Evolutionary conservation across 2,113 vertebrate species (phyloP).

Genomic region (Burhinus bistriatus): DNA sequence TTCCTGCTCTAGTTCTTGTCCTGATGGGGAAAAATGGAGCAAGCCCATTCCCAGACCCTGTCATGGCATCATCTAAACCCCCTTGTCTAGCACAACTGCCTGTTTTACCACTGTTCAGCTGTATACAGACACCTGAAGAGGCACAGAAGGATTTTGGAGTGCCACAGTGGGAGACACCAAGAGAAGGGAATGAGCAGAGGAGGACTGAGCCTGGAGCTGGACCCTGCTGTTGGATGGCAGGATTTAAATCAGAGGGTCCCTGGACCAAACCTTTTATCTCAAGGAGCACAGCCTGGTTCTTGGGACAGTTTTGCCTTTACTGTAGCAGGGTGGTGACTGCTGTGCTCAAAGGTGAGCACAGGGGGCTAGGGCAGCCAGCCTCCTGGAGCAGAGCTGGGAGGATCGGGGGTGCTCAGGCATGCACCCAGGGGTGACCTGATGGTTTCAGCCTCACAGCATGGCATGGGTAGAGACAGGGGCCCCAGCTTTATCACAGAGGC

Average conservation of each 20-base stretch:
- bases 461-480: not conserved
- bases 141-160: not conserved
- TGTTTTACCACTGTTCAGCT: not conserved
- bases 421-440: not conserved
- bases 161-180: not conserved
- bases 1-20: not conserved
- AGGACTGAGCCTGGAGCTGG: not conserved
- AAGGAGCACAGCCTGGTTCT: not conserved
- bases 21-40: not conserved
- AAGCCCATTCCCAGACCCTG: not conserved
- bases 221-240: not conserved
- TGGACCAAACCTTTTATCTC: not conserved
- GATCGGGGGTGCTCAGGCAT: fast-evolving
- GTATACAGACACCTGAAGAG: not conserved
- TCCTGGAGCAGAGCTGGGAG: not conserved
- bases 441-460: not conserved
- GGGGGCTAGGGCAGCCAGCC: not conserved
- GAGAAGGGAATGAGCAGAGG: not conserved
- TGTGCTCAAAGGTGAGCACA: not conserved
- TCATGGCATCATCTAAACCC: not conserved
- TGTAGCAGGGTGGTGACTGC: not conserved
- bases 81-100: not conserved
- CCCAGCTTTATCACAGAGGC: fast-evolving
- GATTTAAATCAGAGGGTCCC: not conserved
- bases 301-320: not conserved